phyloP scores from a whole-genome alignment of 2,113 vertebrate genomes.

The Tachysurus vachellii region DNA sequence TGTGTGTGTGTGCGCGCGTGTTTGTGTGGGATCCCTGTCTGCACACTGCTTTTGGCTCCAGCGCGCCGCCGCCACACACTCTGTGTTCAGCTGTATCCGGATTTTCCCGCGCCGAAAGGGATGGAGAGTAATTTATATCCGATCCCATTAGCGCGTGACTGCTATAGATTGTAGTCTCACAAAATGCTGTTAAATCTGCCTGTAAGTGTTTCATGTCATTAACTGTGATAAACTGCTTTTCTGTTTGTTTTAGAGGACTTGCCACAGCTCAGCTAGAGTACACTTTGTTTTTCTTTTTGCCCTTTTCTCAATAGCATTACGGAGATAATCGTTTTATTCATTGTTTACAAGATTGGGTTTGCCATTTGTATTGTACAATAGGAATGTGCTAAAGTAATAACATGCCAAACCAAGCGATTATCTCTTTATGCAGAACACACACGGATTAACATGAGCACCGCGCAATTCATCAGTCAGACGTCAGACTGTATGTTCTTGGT shows the following conservation, averaged over 20 bases:
- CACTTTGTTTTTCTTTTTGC: slow-evolving; percentile 21
- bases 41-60: slow-evolving; percentile 22
- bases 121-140: slow-evolving; percentile 52
- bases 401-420: background rate
- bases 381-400: background rate
- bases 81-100: slow-evolving; percentile 48
- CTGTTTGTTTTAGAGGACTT: slow-evolving; percentile 29
- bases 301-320: slow-evolving; percentile 18
- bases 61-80: slow-evolving; percentile 35
- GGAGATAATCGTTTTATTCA: slow-evolving; percentile 14
- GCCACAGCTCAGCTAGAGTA: background rate
- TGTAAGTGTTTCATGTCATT: slow-evolving; percentile 42
- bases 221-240: slow-evolving; percentile 45
- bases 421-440: background rate
- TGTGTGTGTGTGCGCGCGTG: slow-evolving; percentile 23
- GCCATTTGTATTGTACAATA: background rate
- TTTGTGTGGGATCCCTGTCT: slow-evolving; percentile 36
- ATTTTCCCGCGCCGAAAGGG: slow-evolving; percentile 45
- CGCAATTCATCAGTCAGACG: background rate
- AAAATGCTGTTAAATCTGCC: slow-evolving; percentile 52
- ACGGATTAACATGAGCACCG: background rate
- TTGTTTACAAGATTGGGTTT: background rate
- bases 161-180: slow-evolving; percentile 49
- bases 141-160: slow-evolving; percentile 58
- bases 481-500: background rate